Evolutionary conservation across 2,888 invertebrate species (phyloP).

Genomic region (Cephus pulcher): DNA sequence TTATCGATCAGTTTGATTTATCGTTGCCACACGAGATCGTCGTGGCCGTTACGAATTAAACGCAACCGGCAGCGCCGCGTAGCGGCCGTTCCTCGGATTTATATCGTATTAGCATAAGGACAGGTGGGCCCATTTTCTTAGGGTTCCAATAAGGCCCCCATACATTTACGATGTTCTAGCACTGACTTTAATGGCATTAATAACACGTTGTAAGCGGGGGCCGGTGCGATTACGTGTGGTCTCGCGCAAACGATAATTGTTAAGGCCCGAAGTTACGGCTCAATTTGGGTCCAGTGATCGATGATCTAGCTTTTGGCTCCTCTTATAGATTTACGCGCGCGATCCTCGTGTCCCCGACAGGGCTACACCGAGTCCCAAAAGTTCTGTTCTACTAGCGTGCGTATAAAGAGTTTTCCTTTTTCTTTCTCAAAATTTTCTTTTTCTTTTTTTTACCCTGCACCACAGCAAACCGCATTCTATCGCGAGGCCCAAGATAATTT

Average conservation of each 20-base stretch:
- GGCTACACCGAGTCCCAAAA: no score
- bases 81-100: slow-evolving; percentile 19
- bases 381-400: no score
- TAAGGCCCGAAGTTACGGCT: slow-evolving; percentile 29
- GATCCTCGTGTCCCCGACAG: not conserved
- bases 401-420: not conserved
- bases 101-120: slow-evolving; percentile 26
- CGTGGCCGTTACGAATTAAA: no score
- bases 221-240: slow-evolving; percentile 27
- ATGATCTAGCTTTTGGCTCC: slow-evolving; percentile 26
- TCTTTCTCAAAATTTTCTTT: not conserved
- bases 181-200: slow-evolving; percentile 23
- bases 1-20: no score
- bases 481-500: slow-evolving; percentile 18
- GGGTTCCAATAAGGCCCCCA: no score
- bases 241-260: slow-evolving; percentile 2
- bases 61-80: no score
- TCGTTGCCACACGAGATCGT: no score
- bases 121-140: slow-evolving; percentile 22
- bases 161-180: not conserved
- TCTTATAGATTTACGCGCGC: not conserved
- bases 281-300: slow-evolving; percentile 27
- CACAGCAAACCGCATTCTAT: slow-evolving; percentile 1
- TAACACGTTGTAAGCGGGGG: slow-evolving; percentile 35
- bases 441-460: not conserved